Conservation (phyloP, 2,113 vertebrate species). For the Rousettus leschenaultii region DNA sequence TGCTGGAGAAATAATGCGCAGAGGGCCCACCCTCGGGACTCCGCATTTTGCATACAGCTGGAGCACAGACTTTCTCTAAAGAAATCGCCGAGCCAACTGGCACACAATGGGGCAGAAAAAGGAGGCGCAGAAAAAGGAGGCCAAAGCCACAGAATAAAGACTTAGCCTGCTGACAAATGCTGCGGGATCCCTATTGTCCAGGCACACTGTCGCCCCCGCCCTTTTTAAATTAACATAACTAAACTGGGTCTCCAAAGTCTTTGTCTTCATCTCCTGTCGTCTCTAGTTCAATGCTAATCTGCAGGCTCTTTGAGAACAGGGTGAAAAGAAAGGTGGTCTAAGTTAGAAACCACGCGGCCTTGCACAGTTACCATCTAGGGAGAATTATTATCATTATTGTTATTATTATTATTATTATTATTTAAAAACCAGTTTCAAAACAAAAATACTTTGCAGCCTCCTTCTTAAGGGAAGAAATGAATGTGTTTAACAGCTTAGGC, state of each 20-base stretch:
- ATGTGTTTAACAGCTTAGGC: not conserved
- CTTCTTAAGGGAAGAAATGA: not conserved
- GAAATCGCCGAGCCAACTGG: not conserved
- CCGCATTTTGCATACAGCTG: conserved; percentile 62
- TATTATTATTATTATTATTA: not conserved
- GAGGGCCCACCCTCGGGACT: not conserved
- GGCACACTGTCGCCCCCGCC: rapidly evolving
- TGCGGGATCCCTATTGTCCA: not conserved
- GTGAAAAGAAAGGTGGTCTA: not conserved
- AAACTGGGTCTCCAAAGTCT: not conserved
- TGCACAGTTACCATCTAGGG: not conserved
- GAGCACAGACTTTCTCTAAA: not conserved
- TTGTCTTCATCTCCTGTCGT: not conserved
- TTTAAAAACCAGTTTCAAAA: not conserved
- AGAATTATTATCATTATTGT: not conserved
- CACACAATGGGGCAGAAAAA: not conserved
- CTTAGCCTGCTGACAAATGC: not conserved
- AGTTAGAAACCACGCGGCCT: not conserved
- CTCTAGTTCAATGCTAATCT: not conserved
- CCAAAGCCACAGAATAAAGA: not conserved
- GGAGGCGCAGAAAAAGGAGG: no score
- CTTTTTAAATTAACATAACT: conserved; percentile 7
- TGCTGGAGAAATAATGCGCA: not conserved
- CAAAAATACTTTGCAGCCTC: not conserved
- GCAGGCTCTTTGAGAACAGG: not conserved